Evolutionary conservation across 2,113 vertebrate genomes (phyloP).

Genomic region (Phrynosoma blainvillii): DNA sequence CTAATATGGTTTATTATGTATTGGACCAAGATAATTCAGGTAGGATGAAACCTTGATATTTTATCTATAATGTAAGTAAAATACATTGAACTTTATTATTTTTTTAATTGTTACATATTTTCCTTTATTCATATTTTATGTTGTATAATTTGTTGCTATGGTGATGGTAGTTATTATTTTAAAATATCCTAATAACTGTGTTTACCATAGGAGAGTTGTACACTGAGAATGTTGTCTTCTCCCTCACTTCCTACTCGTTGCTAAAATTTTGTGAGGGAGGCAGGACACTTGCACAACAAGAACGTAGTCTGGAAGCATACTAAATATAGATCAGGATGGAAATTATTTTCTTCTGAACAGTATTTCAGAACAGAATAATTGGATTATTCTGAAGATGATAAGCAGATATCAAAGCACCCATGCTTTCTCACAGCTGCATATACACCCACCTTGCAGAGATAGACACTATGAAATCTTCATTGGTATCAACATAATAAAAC

Average conservation of each 20-base stretch:
- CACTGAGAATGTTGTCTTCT: too few species aligned
- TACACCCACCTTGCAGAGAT: constrained; percentile 75
- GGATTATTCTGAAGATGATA: not conserved
- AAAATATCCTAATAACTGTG: too few species aligned
- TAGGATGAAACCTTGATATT: not conserved
- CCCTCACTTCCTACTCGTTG: too few species aligned
- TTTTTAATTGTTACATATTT: not conserved
- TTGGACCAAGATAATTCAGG: not conserved
- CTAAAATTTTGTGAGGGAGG: too few species aligned
- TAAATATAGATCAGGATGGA: not conserved
- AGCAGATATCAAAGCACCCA: not conserved
- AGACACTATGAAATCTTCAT: constrained; percentile 64
- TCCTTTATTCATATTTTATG: not conserved
- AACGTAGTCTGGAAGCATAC: too few species aligned
- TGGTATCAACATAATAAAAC: constrained; percentile 81
- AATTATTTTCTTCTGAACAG: not conserved
- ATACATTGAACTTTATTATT: not conserved
- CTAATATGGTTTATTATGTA: not conserved
- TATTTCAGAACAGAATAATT: not conserved
- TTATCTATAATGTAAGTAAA: not conserved
- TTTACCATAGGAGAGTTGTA: too few species aligned
- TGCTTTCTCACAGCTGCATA: rapidly evolving
- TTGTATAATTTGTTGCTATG: too few species aligned
- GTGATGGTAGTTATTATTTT: too few species aligned
- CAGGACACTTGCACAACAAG: too few species aligned